A percentile compares a stretch with the other conserved stretches of the same genome.
These are phyloP conservation scores for Platypus cylindrus DNA, from an alignment of 2,888 invertebrate species.

Conservation along the genomic window DNA sequence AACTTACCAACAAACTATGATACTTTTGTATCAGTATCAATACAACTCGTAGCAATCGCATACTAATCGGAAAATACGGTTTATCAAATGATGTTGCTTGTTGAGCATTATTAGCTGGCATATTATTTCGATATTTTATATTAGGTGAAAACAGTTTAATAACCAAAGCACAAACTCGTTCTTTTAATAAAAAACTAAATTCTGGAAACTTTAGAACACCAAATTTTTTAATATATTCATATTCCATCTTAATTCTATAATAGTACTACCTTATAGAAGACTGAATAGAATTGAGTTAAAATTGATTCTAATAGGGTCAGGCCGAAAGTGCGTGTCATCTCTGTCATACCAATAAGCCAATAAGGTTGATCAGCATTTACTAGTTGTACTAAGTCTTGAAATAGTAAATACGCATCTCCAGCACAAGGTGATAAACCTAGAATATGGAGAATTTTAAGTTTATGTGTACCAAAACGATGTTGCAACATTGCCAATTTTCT, in stretches of 20 bases:
- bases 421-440: conserved; percentile 68
- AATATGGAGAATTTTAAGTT: conserved; percentile 12
- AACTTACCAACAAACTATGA: conserved; percentile 70
- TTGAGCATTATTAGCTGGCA: conserved; percentile 45
- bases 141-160: conserved; percentile 97
- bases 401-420: conserved; percentile 86
- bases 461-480: too few species aligned
- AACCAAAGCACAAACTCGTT: conserved; percentile 95
- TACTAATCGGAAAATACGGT: conserved; percentile 93
- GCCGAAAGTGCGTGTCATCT: conserved; percentile 95
- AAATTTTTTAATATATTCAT: not conserved
- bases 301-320: conserved; percentile 90
- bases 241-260: not conserved
- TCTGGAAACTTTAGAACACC: conserved; percentile 66
- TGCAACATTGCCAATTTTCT: too few species aligned
- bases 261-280: conserved; percentile 69
- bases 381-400: conserved; percentile 94
- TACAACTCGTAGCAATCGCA: conserved; percentile 85
- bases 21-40: conserved; percentile 88
- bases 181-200: conserved; percentile 88
- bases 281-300: conserved; percentile 70
- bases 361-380: conserved; percentile 93
- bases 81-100: conserved; percentile 64
- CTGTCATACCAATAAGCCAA: conserved; percentile 91
- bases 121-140: conserved; percentile 70